Evolutionary conservation across 2,888 invertebrate genomes (phyloP), one percentile per base, ranked within the genome.

Genomic region (Drosophila diplacantha): DNA sequence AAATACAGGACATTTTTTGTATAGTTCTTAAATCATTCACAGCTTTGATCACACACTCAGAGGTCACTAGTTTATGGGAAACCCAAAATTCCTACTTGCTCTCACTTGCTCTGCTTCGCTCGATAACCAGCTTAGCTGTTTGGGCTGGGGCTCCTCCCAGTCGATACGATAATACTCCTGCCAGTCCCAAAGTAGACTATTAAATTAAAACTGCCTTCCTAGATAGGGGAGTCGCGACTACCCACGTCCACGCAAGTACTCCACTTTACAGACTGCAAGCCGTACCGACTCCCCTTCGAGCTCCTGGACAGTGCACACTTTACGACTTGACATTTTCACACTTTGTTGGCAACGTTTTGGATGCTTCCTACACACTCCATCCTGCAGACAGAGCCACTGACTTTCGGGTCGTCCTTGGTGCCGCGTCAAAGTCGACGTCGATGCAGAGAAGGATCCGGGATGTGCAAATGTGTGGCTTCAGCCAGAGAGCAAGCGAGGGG

Each of bases 301-400:
- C 22, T 34, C 39, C 26, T 49, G 55, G 39, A 58, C 62, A 43
- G 56, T 62, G 72, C 71, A 77, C 83, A 78, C 70, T 81, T 81
- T 84, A 83, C 86, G 86, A 86, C 86, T 85, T 85, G 86, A 84
- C 84, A 85, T 85, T 86, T 86, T 86, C 86, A 86, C 86, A 86
- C 87, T 85, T 85, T 85, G 85, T 75, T 86, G 82, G 76, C 71
- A 71, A 63, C 54, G 73, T 52, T 74, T 65, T 66, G 60, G 68
- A 63, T 52, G 39, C 53, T 47, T 69, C 61, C 47, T 26, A 60
- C 61, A 61, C 50, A 46, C 38, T 68, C 62, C 61, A 16, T 37
- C 34, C 58, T 59, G 49, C 50, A 39, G 54, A 37, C 46, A 51
- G 53, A 38, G 55, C 53, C 47, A 57, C 58, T 67, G 73, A 64